These are phyloP conservation scores for Drosophila kuntzei DNA, from an alignment of 2,888 invertebrate species.

Conservation along the genomic window DNA sequence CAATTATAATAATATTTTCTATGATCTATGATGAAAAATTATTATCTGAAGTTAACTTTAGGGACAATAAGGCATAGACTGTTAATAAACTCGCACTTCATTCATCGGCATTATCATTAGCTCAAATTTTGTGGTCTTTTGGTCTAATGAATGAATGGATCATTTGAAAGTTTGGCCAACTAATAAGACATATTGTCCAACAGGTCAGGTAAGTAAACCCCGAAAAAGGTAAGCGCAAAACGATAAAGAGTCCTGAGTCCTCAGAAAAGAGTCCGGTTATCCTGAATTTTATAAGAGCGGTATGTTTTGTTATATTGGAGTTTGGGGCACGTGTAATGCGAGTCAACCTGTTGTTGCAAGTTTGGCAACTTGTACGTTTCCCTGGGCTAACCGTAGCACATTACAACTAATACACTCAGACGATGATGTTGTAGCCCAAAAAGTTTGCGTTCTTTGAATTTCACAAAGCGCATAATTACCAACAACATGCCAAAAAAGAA, in stretches of 20 bases:
- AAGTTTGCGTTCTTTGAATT: slow-evolving; percentile 71
- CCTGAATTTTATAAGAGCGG: slow-evolving; percentile 1
- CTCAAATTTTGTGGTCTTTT: slow-evolving; percentile 55
- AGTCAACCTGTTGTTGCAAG: slow-evolving; percentile 61
- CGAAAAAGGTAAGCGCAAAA: slow-evolving; percentile 39
- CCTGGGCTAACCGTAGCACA: slow-evolving; percentile 64
- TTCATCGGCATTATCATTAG: slow-evolving; percentile 63
- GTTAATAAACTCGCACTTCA: slow-evolving; percentile 56
- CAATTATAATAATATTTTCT: neutral
- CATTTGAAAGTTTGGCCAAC: slow-evolving; percentile 61
- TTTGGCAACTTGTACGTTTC: slow-evolving; percentile 68
- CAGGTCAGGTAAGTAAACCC: slow-evolving; percentile 29
- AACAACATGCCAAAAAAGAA: slow-evolving; percentile 65
- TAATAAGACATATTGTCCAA: slow-evolving; percentile 76
- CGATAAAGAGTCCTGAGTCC: slow-evolving; percentile 19
- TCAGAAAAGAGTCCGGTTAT: slow-evolving; percentile 7
- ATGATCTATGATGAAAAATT: neutral
- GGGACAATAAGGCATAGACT: slow-evolving; percentile 6
- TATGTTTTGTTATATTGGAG: slow-evolving; percentile 9
- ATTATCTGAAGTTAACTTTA: neutral
- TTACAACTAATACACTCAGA: slow-evolving; percentile 77
- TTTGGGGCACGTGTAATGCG: slow-evolving; percentile 39
- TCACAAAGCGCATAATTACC: slow-evolving; percentile 79
- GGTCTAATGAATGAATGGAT: slow-evolving; percentile 66
- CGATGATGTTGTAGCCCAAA: slow-evolving; percentile 66